Base-by-base conservation (phyloP, 2,113 vertebrate genomes). In the Caloenas nicobarica region DNA sequence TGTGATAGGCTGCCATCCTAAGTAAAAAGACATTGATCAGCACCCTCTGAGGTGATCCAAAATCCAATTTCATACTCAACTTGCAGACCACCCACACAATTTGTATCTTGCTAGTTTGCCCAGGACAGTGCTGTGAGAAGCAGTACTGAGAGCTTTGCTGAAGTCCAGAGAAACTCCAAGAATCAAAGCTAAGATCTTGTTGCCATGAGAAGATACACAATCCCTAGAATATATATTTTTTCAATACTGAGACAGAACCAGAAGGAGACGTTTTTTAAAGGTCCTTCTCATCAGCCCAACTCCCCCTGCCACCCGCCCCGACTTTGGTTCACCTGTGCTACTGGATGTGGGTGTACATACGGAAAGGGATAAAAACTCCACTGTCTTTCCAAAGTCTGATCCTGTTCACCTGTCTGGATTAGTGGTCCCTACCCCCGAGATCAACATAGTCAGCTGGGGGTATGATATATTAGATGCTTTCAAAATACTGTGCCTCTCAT, bases 231-330 rank as follows among this genome's bases (percentile, higher is more conserved):
- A 83, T 26, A 29, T 2, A 0, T n/a, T 44, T 14, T 51, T 48
- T 81, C 9, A 58, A 13, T 46, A 28, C 36, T 28, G 34, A 78
- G 26, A 16, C 15, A 56, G 29, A 65, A 72, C 2, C 4, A 73
- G 33, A 86, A 56, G 5, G 4, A 51, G 5, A 42, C 40, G 11
- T 28, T 66, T 50, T 53, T 50, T 33, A 69, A 56, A 5, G 7
- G 9, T 68, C 26, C 7, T 60, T 91, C 62, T 83, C 10, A 46
- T 46, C 44, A 46, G 44, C 44, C 44, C 9, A 18, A 9, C 3
- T 6, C 22, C 66, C 8, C 1, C 21, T 7, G 6, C 2, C 17
- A 12, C 6, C 21, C 8, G 6, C 2, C 17, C 14, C 6, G 23
- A 10, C 7, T 38, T 38, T 61, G 31, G 36, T 19, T 86, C 19